Percentiles rank a stretch among this genome's conserved stretches.
Evolutionary conservation across 2,113 vertebrate species (phyloP).

Genomic region (Willisornis vidua): DNA sequence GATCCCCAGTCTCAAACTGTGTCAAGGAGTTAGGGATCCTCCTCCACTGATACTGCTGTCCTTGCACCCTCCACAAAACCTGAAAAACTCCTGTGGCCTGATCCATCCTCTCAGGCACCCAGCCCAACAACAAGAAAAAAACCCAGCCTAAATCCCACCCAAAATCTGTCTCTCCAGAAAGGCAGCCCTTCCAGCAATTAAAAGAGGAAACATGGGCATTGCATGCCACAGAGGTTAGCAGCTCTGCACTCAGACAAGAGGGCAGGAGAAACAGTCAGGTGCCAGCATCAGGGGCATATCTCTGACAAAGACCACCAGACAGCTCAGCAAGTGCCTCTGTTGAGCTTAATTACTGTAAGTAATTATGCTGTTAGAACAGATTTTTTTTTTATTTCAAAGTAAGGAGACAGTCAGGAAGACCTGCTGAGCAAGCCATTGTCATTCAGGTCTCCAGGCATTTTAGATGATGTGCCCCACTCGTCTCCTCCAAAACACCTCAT

Average conservation of each 20-base stretch:
- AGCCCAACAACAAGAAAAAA: not conserved
- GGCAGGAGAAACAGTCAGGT: not conserved
- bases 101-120: not conserved
- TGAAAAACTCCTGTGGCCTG: not conserved
- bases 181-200: not conserved
- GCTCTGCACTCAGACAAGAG: not conserved
- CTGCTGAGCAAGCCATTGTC: not conserved
- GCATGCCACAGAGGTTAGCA: accelerated
- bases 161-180: not conserved
- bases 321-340: not conserved
- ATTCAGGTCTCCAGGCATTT: not conserved
- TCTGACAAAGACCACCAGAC: not conserved
- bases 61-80: not conserved
- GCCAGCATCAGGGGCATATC: not conserved
- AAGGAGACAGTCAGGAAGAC: not conserved
- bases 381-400: not conserved
- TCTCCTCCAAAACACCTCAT: not conserved
- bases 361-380: not conserved
- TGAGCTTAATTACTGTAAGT: not conserved
- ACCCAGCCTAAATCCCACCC: not conserved
- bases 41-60: not conserved
- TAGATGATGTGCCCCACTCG: not conserved
- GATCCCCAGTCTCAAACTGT: not conserved
- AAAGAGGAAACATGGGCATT: not conserved
- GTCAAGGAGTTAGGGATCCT: not conserved